A percentile compares a stretch with the other conserved stretches of the same genome.
Conservation (phyloP, 2,888 invertebrate genomes). For the Andrena flavipes region DNA sequence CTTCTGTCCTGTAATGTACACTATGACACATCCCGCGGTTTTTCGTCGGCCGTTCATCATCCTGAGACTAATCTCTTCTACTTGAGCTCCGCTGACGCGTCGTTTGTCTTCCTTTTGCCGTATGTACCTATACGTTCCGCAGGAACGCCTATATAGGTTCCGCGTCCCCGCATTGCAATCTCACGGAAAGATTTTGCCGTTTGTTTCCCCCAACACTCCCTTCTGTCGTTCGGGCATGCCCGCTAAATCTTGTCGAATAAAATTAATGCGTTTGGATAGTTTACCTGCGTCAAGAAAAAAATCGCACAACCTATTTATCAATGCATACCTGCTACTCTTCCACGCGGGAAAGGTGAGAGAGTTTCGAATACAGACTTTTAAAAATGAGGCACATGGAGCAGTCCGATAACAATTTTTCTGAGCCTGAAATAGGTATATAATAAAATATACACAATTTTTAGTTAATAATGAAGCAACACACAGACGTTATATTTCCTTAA, state of each 20-base stretch:
- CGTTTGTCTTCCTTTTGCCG: constrained; percentile 72
- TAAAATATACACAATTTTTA: too few relatives aligned
- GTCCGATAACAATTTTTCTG: too few relatives aligned
- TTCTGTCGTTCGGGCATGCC: not conserved
- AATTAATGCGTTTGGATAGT: not conserved
- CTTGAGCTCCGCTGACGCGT: constrained; percentile 70
- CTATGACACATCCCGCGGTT: constrained; percentile 70
- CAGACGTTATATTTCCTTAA: too few relatives aligned
- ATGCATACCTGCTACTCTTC: not conserved
- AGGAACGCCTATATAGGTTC: constrained; percentile 1
- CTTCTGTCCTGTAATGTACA: constrained; percentile 62
- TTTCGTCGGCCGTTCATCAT: constrained; percentile 73
- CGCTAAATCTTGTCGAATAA: not conserved
- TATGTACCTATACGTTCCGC: constrained; percentile 24
- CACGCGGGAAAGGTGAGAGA: too few relatives aligned
- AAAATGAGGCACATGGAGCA: too few relatives aligned
- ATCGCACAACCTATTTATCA: not conserved
- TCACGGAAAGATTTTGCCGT: constrained; percentile 21
- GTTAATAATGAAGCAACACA: too few relatives aligned
- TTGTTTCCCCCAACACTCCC: not conserved
- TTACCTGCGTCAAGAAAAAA: not conserved
- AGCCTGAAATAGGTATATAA: too few relatives aligned
- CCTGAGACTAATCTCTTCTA: constrained; percentile 77
- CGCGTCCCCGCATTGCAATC: constrained; percentile 29
- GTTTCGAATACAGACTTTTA: too few relatives aligned